phyloP scores from a whole-genome alignment of 2,113 vertebrate genomes.

The Phrynocephalus versicolor region DNA sequence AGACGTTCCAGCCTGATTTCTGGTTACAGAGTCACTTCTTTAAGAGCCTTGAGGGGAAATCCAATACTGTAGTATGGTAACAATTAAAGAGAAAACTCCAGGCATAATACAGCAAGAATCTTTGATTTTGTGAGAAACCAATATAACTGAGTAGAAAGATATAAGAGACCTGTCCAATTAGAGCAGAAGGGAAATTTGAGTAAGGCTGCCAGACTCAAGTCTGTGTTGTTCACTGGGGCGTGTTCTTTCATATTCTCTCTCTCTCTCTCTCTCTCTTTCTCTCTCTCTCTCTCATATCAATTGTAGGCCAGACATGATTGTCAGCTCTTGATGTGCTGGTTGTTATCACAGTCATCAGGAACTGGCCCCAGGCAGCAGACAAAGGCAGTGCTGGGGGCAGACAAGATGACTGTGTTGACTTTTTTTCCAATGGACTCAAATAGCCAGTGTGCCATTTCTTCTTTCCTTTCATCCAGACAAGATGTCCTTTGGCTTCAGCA shows the following conservation, averaged over 20 bases:
- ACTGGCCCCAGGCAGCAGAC: constrained; percentile 63
- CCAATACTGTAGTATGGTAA: neutral
- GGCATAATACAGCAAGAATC: neutral
- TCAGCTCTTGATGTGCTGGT: constrained; percentile 53
- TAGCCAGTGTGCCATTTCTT: constrained; percentile 45
- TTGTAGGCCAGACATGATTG: constrained; percentile 68
- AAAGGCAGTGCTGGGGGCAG: constrained; percentile 42
- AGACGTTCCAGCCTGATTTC: too few relatives aligned
- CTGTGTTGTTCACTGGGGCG: constrained; percentile 37
- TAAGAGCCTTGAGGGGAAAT: neutral
- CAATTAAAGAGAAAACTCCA: neutral
- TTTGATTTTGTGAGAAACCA: neutral
- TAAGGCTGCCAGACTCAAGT: constrained; percentile 51
- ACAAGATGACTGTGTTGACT: constrained; percentile 61
- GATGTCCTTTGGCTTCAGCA: constrained; percentile 11
- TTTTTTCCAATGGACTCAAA: constrained; percentile 58
- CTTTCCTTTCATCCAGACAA: constrained; percentile 53
- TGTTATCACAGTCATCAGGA: constrained; percentile 68
- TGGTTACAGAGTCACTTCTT: too few relatives aligned
- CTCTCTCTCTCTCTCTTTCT: constrained; percentile 36
- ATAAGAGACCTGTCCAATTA: neutral
- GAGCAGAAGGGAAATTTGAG: constrained; percentile 48
- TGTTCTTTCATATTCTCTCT: constrained; percentile 57
- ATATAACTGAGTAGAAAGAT: neutral
- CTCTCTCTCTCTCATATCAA: constrained; percentile 50